These are phyloP conservation scores for Epirrita christyi DNA, from an alignment of 2,888 invertebrate species.

Conservation along the genomic window DNA sequence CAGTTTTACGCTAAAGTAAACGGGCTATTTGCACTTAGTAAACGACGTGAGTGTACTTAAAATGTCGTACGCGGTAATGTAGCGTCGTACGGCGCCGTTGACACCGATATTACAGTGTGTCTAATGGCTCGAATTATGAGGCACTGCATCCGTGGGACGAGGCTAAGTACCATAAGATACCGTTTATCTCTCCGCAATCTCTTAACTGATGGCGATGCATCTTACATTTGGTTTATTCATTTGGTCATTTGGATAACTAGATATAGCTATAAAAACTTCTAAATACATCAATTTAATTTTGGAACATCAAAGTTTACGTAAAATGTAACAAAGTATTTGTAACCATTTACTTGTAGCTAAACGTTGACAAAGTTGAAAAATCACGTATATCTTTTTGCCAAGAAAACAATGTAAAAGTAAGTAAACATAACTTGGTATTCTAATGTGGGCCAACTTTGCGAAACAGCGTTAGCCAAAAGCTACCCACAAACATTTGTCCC, in stretches of 20 bases:
- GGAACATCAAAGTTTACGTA: background rate
- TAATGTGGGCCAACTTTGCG: slow-evolving; percentile 25
- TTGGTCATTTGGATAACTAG: too few species aligned
- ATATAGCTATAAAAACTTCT: too few species aligned
- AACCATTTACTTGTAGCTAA: background rate
- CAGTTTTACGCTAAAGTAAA: slow-evolving; percentile 19
- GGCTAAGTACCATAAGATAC: slow-evolving; percentile 40
- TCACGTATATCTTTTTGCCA: slow-evolving; percentile 10
- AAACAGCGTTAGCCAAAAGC: slow-evolving; percentile 35
- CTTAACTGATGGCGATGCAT: slow-evolving; percentile 15
- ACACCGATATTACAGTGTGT: slow-evolving; percentile 54
- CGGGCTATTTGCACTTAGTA: slow-evolving; percentile 30
- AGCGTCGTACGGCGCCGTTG: slow-evolving; percentile 31
- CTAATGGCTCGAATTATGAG: slow-evolving; percentile 48
- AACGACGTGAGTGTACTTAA: slow-evolving; percentile 42
- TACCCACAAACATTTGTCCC: slow-evolving; percentile 46
- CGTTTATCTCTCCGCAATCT: slow-evolving; percentile 35
- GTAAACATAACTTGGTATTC: slow-evolving; percentile 27
- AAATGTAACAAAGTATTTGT: background rate
- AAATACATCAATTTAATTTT: background rate
- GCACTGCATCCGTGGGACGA: slow-evolving; percentile 45
- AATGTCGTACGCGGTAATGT: slow-evolving; percentile 41
- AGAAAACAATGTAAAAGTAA: slow-evolving; percentile 15
- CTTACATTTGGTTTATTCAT: slow-evolving; percentile 6
- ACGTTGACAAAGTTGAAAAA: slow-evolving; percentile 11